Percentiles rank a stretch among this genome's conserved stretches.
phyloP scores from a whole-genome alignment of 2,113 vertebrate genomes.

The Cariama cristata region DNA sequence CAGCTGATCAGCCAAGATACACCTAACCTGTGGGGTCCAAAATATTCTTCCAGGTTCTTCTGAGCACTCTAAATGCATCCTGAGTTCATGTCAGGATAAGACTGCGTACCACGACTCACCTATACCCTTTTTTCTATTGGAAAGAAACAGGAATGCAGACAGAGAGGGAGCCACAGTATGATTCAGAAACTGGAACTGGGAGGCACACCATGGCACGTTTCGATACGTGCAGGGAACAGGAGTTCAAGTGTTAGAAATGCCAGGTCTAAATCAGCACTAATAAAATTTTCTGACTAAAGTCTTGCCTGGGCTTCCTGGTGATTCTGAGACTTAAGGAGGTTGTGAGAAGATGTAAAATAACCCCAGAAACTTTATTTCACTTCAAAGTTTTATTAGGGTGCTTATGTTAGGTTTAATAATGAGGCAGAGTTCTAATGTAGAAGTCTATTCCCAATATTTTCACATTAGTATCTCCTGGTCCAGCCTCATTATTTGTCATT shows the following conservation, averaged over 20 bases:
- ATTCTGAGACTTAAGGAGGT: neutral
- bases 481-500: neutral
- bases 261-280: neutral
- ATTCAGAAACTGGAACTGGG: neutral
- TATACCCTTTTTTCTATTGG: neutral
- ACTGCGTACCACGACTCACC: neutral
- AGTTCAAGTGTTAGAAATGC: neutral
- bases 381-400: neutral
- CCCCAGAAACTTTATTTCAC: neutral
- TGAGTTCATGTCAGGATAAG: neutral
- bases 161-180: neutral
- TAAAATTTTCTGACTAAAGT: neutral
- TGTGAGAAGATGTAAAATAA: neutral
- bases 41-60: neutral
- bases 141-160: neutral
- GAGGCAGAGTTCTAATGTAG: neutral
- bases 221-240: neutral
- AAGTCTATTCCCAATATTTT: neutral
- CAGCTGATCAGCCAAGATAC: neutral
- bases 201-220: neutral
- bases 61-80: neutral
- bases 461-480: neutral
- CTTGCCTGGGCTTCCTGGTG: neutral
- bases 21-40: neutral
- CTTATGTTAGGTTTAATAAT: neutral